These are phyloP conservation scores for Linurgus olivaceus DNA, from an alignment of 2,797 vertebrate genomes.

Conservation along the genomic window DNA sequence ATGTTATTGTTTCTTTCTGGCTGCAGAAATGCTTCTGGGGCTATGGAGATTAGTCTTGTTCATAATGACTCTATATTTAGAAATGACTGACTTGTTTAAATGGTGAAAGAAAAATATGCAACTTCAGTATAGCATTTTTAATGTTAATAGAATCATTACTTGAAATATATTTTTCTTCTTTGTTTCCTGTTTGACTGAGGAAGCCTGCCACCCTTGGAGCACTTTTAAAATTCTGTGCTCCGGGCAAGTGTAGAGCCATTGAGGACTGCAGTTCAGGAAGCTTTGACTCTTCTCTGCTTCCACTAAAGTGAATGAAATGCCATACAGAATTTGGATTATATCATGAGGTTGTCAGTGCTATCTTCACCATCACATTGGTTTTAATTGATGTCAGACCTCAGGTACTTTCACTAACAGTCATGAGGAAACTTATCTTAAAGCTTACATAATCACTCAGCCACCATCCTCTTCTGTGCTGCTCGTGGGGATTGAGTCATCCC, in stretches of 20 bases:
- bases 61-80: not conserved
- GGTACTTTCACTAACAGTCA: not conserved
- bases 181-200: not conserved
- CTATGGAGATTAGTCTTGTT: not conserved
- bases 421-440: not conserved
- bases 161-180: not conserved
- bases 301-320: not conserved
- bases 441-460: not conserved
- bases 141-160: not conserved
- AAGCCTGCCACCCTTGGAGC: not conserved
- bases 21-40: not conserved
- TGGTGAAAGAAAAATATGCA: not conserved
- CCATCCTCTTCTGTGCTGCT: not conserved
- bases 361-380: not conserved
- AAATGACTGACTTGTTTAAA: not conserved
- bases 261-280: not conserved
- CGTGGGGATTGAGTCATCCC: not conserved
- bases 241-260: not conserved
- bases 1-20: not conserved
- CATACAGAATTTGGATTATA: not conserved
- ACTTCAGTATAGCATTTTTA: not conserved
- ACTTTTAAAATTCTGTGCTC: not conserved
- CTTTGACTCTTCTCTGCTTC: not conserved
- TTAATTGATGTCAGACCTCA: not conserved
- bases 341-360: not conserved